Conservation (phyloP, 2,888 invertebrate genomes). For the Hirudinaria manillensis region DNA sequence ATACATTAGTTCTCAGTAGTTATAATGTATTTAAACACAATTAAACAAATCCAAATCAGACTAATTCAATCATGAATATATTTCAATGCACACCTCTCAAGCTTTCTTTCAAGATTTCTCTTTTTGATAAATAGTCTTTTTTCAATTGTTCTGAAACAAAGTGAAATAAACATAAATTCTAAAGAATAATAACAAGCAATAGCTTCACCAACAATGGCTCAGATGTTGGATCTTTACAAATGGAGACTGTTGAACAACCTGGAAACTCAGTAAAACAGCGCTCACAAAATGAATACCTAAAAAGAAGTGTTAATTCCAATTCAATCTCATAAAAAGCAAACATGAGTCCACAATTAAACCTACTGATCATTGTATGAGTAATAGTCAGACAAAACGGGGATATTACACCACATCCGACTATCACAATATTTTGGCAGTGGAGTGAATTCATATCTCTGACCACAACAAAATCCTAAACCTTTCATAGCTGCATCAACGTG, state of each 20-base stretch:
- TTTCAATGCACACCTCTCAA: constrained; percentile 12
- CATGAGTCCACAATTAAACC: background rate
- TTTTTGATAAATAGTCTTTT: constrained; percentile 20
- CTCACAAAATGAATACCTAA: constrained; percentile 27
- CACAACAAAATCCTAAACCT: constrained; percentile 25
- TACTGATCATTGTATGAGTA: constrained; percentile 24
- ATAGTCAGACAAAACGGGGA: constrained; percentile 27
- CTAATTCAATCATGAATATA: background rate
- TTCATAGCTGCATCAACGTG: constrained; percentile 25
- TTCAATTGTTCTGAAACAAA: constrained; percentile 16
- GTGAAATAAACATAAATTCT: no score
- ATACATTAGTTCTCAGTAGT: no score
- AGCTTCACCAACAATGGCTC: constrained; percentile 8
- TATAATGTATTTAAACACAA: background rate
- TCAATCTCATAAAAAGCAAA: background rate
- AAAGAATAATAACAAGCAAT: no score
- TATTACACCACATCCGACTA: constrained; percentile 26
- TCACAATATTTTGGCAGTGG: constrained; percentile 28
- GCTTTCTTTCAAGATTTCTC: constrained; percentile 23
- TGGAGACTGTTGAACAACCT: constrained; percentile 15
- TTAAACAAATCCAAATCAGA: background rate
- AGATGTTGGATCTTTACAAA: constrained; percentile 23
- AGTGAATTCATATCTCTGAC: constrained; percentile 29
- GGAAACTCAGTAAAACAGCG: constrained; percentile 22
- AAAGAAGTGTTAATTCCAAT: background rate